Percentiles rank a stretch among this genome's conserved stretches.
These are phyloP conservation scores for Ciconia maguari DNA, from an alignment of 2,113 vertebrate species.

Conservation along the genomic window DNA sequence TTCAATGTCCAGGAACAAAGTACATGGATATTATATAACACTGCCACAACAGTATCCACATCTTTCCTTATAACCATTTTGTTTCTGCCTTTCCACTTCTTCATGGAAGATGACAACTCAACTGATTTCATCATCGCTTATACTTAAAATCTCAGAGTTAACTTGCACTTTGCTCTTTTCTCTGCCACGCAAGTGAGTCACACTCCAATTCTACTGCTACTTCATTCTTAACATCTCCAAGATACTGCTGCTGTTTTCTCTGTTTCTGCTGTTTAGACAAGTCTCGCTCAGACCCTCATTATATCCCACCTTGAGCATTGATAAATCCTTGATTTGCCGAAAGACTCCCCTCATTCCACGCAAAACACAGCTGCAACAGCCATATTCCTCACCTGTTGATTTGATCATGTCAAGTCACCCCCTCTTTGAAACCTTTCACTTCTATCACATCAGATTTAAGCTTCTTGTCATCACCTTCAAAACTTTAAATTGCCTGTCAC, in stretches of 20 bases:
- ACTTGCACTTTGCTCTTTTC: background rate
- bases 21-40: background rate
- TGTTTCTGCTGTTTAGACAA: background rate
- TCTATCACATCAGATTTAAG: constrained; percentile 46
- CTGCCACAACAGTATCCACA: background rate
- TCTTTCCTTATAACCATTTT: background rate
- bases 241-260: background rate
- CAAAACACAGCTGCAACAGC: background rate
- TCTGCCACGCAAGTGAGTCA: background rate
- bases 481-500: constrained; percentile 35
- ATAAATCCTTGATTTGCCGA: background rate
- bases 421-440: constrained; percentile 11
- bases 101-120: background rate
- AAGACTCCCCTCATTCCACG: background rate
- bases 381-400: background rate
- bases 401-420: background rate
- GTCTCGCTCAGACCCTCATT: background rate
- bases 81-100: background rate
- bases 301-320: background rate
- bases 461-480: constrained; percentile 31
- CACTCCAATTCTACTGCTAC: background rate
- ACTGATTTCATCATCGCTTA: background rate
- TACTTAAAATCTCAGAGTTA: background rate
- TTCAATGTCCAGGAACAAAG: background rate
- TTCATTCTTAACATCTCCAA: background rate